Evolutionary conservation across 1,140 invertebrate genomes (phyloP), one percentile per base, ranked within the genome.

Genomic region (Magallana angulata): DNA sequence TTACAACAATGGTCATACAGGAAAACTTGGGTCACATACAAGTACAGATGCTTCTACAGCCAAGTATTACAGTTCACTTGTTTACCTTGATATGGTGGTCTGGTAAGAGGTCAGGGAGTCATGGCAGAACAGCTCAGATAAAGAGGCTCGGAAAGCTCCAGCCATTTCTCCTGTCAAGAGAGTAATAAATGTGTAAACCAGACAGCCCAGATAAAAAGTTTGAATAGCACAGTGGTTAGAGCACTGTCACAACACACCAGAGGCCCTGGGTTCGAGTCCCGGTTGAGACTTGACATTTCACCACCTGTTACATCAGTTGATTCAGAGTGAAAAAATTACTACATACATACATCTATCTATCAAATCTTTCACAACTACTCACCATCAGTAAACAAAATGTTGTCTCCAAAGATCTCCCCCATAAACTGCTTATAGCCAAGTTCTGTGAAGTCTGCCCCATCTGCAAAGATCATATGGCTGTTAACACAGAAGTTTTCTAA

Each of bases 341-440:
- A 48, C 36, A 48, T 48, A 48, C 36, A 48, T 48, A 48, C 5
- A 48, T 48, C 36, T 48, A 48, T 48, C 5, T 0, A 48, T 48
- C 36, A 1, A 48, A 48, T 5, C 36, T 48, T 48, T 9, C 11
- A 62, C 12, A 76, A 11, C 3, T 30, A 87, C 91, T 85, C 87
- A 93, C 93, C 93, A 91, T 93, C 90, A 30, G 90, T 89, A 88
- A 93, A 93, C 57, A 93, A 84, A 84, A 93, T 92, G 82, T 93
- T 93, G 16, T 92, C 89, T 57, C 93, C 93, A 91, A 89, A 93
- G 11, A 93, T 92, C 64, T 92, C 88, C 14, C 64, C 90, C 92
- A 93, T 91, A 58, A 92, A 93, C 58, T 85, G 62, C 85, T 92
- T 93, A 85, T 93, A 93, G 3, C 93, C 93, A 30, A 92, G 82